A percentile compares a stretch with the other conserved stretches of the same genome.
Conservation (phyloP, 1,140 invertebrate species). For the Drosophila saltans region DNA sequence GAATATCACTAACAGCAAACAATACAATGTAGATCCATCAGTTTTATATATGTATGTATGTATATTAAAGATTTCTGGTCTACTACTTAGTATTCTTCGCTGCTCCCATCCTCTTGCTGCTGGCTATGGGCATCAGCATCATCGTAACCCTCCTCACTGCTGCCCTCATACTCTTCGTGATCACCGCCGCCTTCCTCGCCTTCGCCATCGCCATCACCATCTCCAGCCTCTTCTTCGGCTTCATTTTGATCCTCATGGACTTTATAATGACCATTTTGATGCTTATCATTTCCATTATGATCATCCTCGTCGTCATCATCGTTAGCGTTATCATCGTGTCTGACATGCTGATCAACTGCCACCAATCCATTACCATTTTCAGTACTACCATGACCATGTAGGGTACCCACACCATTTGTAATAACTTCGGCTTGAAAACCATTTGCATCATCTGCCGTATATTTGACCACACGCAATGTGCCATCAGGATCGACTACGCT, state of each 20-base stretch:
- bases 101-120: conserved; percentile 55
- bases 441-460: conserved; percentile 84
- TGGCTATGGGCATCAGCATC: conserved; percentile 59
- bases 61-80: background rate
- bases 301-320: conserved; percentile 27
- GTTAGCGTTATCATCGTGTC: conserved; percentile 35
- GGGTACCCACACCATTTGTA: conserved; percentile 69
- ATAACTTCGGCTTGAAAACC: conserved; percentile 84
- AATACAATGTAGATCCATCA: background rate
- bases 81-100: conserved; percentile 61
- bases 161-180: conserved; percentile 70
- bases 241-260: conserved; percentile 64
- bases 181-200: conserved; percentile 49
- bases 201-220: conserved; percentile 33
- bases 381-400: conserved; percentile 67
- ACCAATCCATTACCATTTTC: conserved; percentile 16
- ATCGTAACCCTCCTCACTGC: conserved; percentile 75
- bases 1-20: conserved; percentile 20
- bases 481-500: conserved; percentile 84
- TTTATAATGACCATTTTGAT: conserved; percentile 47
- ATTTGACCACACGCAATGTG: conserved; percentile 84
- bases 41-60: background rate
- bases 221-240: conserved; percentile 31
- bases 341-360: conserved; percentile 46
- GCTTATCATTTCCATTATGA: background rate